A percentile compares a stretch with the other conserved stretches of the same genome.
Evolutionary conservation across 2,797 vertebrate genomes (phyloP).

Genomic region (Paedocypris micromegethes): DNA sequence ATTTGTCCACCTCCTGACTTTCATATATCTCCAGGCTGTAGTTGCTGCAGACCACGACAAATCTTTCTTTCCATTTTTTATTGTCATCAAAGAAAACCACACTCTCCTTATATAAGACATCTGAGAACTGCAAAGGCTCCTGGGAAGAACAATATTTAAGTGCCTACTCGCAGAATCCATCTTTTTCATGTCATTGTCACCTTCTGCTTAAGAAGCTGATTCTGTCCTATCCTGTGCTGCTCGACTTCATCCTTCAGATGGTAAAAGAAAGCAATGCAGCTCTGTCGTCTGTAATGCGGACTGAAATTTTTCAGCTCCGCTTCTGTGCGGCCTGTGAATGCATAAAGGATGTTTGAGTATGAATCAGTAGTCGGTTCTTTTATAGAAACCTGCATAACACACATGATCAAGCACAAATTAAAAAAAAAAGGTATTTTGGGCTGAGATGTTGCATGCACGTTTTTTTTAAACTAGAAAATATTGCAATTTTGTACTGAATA

Average conservation of each 20-base stretch:
- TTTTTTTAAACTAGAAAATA: too few species aligned
- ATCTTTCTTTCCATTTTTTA: constrained; percentile 83
- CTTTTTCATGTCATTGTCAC: constrained; percentile 52
- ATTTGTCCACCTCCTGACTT: constrained; percentile 72
- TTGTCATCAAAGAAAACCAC: constrained; percentile 74
- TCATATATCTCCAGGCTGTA: constrained; percentile 81
- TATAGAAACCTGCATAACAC: too few species aligned
- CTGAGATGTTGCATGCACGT: too few species aligned
- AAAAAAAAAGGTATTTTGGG: too few species aligned
- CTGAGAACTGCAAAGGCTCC: constrained; percentile 57
- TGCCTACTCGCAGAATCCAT: neutral
- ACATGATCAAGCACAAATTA: too few species aligned
- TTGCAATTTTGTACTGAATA: too few species aligned
- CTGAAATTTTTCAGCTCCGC: constrained; percentile 79
- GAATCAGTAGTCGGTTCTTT: too few species aligned
- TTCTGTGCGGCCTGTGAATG: constrained; percentile 73
- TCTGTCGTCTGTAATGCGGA: constrained; percentile 78
- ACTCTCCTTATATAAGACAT: constrained; percentile 71
- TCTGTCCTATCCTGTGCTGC: constrained; percentile 69
- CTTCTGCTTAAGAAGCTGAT: constrained; percentile 75
- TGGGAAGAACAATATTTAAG: constrained; percentile 35
- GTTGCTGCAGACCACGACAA: constrained; percentile 68
- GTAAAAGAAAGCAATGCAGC: constrained; percentile 72
- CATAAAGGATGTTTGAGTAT: neutral
- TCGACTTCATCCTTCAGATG: constrained; percentile 81